These are phyloP conservation scores for Laticauda laticaudata DNA, from an alignment of 2,113 vertebrate genomes.

Conservation along the genomic window DNA sequence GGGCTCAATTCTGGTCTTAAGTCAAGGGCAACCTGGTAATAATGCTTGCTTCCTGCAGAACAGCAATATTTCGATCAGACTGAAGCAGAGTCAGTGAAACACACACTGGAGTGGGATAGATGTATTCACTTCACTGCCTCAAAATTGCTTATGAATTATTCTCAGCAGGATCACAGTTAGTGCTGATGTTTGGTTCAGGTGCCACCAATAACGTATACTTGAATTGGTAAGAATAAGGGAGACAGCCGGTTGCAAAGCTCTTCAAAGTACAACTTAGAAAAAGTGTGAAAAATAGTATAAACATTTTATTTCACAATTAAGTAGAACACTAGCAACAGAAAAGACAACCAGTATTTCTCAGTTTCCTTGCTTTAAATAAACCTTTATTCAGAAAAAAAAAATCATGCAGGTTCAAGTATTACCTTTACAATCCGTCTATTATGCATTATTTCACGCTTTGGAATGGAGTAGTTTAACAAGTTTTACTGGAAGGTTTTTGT, in stretches of 20 bases:
- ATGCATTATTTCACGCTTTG: neutral
- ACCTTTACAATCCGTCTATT: neutral
- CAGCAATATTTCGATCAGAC: neutral
- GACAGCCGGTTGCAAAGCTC: neutral
- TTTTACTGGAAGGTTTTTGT: too few relatives aligned
- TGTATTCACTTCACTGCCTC: too few relatives aligned
- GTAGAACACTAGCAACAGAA: neutral
- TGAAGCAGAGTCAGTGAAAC: neutral
- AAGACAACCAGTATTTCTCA: neutral
- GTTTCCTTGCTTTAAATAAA: neutral
- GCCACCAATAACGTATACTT: accelerated
- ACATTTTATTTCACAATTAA: neutral
- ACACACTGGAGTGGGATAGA: neutral
- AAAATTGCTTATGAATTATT: neutral
- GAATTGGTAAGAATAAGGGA: neutral
- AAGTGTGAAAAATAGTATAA: neutral
- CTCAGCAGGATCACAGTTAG: neutral
- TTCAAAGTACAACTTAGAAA: neutral
- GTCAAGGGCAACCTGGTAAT: neutral
- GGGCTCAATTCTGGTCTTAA: neutral
- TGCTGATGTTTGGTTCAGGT: neutral
- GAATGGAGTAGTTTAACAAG: neutral
- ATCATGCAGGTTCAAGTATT: neutral
- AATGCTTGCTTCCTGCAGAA: neutral
- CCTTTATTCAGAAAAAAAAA: neutral